A percentile compares a stretch with the other conserved stretches of the same genome.
These are phyloP conservation scores for Hyperopisus bebe DNA, from an alignment of 2,113 vertebrate species.

Conservation along the genomic window DNA sequence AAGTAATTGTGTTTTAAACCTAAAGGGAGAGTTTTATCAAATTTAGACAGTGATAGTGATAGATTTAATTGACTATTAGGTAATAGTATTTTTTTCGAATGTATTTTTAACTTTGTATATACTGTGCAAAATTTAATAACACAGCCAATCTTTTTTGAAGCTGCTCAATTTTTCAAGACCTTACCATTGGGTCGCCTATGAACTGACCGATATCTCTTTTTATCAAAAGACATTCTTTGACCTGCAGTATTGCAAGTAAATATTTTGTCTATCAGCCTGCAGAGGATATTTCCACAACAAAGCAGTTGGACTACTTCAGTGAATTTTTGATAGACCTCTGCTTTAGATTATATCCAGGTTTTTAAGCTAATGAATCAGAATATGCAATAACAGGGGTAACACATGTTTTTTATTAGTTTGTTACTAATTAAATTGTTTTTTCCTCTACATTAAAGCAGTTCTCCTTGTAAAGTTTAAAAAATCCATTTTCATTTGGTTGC, in stretches of 20 bases:
- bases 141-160: neutral
- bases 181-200: neutral
- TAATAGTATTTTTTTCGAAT: neutral
- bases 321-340: neutral
- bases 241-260: neutral
- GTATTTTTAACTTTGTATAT: neutral
- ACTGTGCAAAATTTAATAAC: conserved; percentile 1
- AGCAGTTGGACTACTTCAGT: neutral
- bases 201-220: neutral
- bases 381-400: neutral
- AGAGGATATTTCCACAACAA: neutral
- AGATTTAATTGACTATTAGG: neutral
- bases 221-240: neutral
- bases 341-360: neutral
- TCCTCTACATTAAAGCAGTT: neutral
- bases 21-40: neutral
- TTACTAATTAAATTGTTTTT: neutral
- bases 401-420: neutral
- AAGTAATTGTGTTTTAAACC: neutral
- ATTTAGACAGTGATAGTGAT: neutral
- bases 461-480: neutral
- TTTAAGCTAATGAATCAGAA: neutral
- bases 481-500: neutral
- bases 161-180: neutral
- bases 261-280: neutral